Evolutionary conservation across 1,140 invertebrate genomes (phyloP).

Genomic region (Cherax destructor): DNA sequence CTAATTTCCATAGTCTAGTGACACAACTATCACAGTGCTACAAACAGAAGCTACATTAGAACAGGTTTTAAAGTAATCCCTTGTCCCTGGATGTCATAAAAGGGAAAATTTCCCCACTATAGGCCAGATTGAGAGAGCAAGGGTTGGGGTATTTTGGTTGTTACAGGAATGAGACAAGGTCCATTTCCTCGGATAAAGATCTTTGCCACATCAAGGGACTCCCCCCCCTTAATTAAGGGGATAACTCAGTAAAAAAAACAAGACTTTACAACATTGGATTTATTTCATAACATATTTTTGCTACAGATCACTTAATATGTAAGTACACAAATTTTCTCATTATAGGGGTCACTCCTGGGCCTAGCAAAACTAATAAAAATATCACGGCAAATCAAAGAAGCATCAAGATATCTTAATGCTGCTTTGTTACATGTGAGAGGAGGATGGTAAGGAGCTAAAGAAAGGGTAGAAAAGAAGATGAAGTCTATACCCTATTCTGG

Average conservation of each 20-base stretch:
- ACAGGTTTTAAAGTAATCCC: too few species aligned
- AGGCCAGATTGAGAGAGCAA: too few species aligned
- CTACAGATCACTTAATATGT: not conserved
- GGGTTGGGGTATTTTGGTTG: too few species aligned
- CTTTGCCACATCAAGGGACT: too few species aligned
- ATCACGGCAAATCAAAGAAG: conserved; percentile 59
- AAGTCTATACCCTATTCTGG: not conserved
- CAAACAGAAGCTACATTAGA: too few species aligned
- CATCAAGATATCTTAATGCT: conserved; percentile 4
- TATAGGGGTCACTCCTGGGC: not conserved
- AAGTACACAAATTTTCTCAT: not conserved
- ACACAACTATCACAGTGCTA: too few species aligned
- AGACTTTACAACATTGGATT: not conserved
- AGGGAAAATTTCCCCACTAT: too few species aligned
- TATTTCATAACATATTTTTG: not conserved
- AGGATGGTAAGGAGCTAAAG: not conserved
- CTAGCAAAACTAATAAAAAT: conserved; percentile 15
- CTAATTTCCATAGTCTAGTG: too few species aligned
- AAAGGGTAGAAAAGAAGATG: not conserved
- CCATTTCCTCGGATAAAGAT: too few species aligned
- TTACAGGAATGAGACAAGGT: too few species aligned
- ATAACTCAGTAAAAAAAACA: not conserved
- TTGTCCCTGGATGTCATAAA: too few species aligned
- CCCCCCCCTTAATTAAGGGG: too few species aligned
- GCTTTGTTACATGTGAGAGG: not conserved